These are phyloP conservation scores for Aspidiotus destructor DNA, from an alignment of 2,888 invertebrate species.

Conservation along the genomic window DNA sequence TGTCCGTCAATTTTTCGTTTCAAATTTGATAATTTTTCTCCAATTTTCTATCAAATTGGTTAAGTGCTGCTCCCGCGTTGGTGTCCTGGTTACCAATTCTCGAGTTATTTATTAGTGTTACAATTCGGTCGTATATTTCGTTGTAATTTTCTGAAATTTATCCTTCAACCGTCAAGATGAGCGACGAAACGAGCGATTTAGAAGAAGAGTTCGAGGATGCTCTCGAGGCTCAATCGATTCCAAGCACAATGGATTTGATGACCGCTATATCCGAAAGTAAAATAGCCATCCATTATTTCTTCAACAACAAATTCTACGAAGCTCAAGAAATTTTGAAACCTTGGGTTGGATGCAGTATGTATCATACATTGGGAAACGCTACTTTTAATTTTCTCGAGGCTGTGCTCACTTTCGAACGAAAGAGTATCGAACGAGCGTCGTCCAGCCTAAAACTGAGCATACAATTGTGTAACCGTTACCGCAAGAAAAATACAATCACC, in stretches of 20 bases:
- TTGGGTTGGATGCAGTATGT: slow-evolving; percentile 73
- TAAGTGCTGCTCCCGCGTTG: too few species aligned
- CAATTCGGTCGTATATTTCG: too few species aligned
- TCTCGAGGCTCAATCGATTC: slow-evolving; percentile 41
- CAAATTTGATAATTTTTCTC: too few species aligned
- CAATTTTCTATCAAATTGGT: too few species aligned
- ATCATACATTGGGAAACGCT: slow-evolving; percentile 80
- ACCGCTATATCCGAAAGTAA: slow-evolving; percentile 66
- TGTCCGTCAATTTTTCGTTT: too few species aligned
- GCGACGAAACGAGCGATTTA: slow-evolving; percentile 33
- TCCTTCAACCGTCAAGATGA: slow-evolving; percentile 5
- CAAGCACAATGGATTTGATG: slow-evolving; percentile 52
- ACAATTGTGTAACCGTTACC: slow-evolving; percentile 61
- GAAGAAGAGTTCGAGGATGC: slow-evolving; percentile 47
- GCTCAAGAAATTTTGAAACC: slow-evolving; percentile 70
- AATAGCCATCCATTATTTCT: slow-evolving; percentile 74
- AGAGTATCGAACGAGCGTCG: slow-evolving; percentile 63
- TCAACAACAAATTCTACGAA: slow-evolving; percentile 79
- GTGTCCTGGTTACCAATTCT: too few species aligned
- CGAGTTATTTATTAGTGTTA: too few species aligned
- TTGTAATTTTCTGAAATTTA: too few species aligned
- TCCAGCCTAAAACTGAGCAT: slow-evolving; percentile 66
- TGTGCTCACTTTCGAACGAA: slow-evolving; percentile 75
- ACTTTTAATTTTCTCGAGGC: slow-evolving; percentile 88
- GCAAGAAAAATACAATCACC: slow-evolving; percentile 60